phyloP scores from a whole-genome alignment of 1,140 invertebrate species.

The Monomorium pharaonis region DNA sequence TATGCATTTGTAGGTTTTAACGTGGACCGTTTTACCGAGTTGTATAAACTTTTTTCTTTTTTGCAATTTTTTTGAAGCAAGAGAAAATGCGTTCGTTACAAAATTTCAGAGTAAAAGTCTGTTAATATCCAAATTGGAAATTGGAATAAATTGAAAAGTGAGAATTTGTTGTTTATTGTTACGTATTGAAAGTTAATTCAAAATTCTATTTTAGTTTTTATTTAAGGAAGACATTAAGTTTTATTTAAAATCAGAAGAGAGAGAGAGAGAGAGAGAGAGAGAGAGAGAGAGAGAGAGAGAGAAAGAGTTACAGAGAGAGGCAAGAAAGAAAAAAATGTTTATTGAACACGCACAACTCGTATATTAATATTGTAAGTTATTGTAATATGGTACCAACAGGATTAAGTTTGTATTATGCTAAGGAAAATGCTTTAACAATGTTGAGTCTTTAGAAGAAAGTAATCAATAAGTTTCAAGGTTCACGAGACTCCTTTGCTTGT shows the following conservation, averaged over 20 bases:
- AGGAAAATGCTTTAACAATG: constrained; percentile 26
- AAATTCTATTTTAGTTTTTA: not conserved
- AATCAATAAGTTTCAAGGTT: constrained; percentile 58
- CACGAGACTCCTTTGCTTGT: constrained; percentile 43
- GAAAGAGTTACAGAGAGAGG: no score
- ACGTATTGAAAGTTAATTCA: not conserved
- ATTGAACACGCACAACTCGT: not conserved
- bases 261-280: no score
- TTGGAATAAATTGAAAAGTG: not conserved
- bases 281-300: no score
- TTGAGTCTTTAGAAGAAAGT: constrained; percentile 51
- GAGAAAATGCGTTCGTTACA: not conserved
- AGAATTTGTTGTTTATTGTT: not conserved
- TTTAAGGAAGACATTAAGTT: not conserved
- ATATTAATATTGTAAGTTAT: constrained; percentile 22
- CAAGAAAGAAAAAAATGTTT: not conserved
- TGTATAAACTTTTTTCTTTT: not conserved
- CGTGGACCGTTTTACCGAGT: not conserved
- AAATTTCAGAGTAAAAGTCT: not conserved
- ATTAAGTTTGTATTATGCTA: not conserved
- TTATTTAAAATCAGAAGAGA: not conserved
- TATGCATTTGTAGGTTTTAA: not conserved
- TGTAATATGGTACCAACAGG: not conserved
- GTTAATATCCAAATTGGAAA: not conserved
- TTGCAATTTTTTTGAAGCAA: not conserved